Base-by-base conservation (phyloP, 2,888 invertebrate species). In the Sisyra nigra region DNA sequence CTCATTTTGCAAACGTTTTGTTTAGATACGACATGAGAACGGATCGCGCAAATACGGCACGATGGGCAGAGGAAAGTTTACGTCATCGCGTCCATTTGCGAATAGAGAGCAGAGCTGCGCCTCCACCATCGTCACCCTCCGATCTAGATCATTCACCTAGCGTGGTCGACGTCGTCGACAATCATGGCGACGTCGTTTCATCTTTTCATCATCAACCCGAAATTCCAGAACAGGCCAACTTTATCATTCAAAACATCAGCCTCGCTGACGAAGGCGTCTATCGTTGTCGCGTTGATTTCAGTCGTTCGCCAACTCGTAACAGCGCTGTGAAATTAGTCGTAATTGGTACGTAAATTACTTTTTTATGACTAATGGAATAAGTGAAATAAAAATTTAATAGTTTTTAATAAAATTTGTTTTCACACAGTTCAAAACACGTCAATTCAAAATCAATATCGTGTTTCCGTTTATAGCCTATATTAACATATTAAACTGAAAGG, bases 201-300 rank as follows among this genome's bases (percentile, higher is more conserved):
- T 6, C 17, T 15, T 17, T 11, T 15, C 19, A 37, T 15, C 17
- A 37, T 37, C 11, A 19, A 18, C 10, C 11, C 11, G 37, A 37
- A 11, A 37, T 37, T 4, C 37, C 37, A 19, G 18, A 37, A 11
- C 18, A 37, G 19, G 37, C 19, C 11, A 18, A 19, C 11, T 37
- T 37, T 37, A 37, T 37, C 11, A 37, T 37, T 18, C 37, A 37
- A 37, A 37, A 37, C 19, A 37, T 37, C 11, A 37, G 37, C 19
- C 17, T 11, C 11, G 37, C 19, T 19, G 37, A 37, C 19, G 37
- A 37, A 37, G 37, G 37, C 7, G 17, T 17, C 14, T 37, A 37
- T 37, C 37, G 37, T 9, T 37, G 37, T 37, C 37, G 37, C 2
- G 37, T 37, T 17, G 37, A 37, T 37, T 37, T 37, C 17, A 37